phyloP scores from a whole-genome alignment of 2,888 invertebrate species.

The Lathronympha strigana region DNA sequence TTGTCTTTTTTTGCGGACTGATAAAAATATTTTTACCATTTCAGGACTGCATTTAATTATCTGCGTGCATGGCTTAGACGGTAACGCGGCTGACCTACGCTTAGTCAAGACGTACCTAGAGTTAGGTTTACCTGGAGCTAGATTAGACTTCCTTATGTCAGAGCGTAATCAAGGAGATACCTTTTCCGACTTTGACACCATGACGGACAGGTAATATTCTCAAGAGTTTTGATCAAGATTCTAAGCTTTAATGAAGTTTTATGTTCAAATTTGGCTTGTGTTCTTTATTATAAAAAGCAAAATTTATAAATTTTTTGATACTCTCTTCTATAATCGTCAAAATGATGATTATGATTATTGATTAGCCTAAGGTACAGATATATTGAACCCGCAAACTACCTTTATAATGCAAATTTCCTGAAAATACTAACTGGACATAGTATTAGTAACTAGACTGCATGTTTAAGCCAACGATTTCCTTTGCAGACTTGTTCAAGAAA shows the following conservation, averaged over 20 bases:
- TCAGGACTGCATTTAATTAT: slow-evolving; percentile 93
- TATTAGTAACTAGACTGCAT: background rate
- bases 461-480: slow-evolving; percentile 8
- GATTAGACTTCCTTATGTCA: slow-evolving; percentile 98
- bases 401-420: too few species aligned
- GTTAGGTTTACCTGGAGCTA: slow-evolving; percentile 94
- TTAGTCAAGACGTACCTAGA: slow-evolving; percentile 97
- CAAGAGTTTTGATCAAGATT: too few species aligned
- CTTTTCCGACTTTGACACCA: slow-evolving; percentile 97
- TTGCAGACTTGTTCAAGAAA: slow-evolving; percentile 93
- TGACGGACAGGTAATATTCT: slow-evolving; percentile 93
- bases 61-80: slow-evolving; percentile 98
- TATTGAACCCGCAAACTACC: too few species aligned
- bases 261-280: too few species aligned
- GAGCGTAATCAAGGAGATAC: slow-evolving; percentile 98
- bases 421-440: too few species aligned
- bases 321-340: too few species aligned
- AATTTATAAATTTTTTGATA: too few species aligned
- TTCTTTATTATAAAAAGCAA: too few species aligned
- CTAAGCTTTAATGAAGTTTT: too few species aligned
- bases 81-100: slow-evolving; percentile 96
- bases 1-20: too few species aligned
- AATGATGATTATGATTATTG: too few species aligned
- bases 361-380: too few species aligned
- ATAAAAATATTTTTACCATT: slow-evolving; percentile 43